These are phyloP conservation scores for Caerostris extrusa DNA, from an alignment of 1,140 invertebrate species.

Conservation along the genomic window DNA sequence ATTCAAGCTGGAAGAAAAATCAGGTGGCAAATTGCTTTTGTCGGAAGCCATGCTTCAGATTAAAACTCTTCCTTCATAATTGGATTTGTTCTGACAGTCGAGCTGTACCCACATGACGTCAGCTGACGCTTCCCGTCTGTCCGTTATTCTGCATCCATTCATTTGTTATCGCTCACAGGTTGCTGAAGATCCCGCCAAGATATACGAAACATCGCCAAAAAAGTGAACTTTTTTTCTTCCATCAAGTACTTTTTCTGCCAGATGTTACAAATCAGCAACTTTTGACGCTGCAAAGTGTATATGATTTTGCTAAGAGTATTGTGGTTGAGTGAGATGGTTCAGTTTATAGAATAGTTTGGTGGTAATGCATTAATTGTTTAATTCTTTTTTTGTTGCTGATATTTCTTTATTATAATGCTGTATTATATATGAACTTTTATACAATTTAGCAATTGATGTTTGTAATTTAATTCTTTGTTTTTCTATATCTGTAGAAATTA, in stretches of 20 bases:
- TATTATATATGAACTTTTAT: too few species aligned
- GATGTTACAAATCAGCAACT: too few species aligned
- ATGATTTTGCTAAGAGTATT: too few species aligned
- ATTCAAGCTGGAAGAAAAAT: constrained; percentile 48
- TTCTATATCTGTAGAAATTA: too few species aligned
- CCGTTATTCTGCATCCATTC: constrained; percentile 53
- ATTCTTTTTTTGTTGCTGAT: too few species aligned
- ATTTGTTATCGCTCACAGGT: constrained; percentile 61
- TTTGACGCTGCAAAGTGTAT: too few species aligned
- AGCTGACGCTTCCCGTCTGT: constrained; percentile 32
- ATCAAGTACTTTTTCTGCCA: neutral
- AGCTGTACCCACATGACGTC: constrained; percentile 60
- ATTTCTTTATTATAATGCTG: too few species aligned
- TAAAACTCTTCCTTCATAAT: constrained; percentile 75
- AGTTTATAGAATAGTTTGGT: too few species aligned
- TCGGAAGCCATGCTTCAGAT: constrained; percentile 71
- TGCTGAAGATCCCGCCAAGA: constrained; percentile 32
- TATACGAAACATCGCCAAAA: neutral
- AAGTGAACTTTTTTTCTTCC: neutral
- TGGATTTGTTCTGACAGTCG: constrained; percentile 75
- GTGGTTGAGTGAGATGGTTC: too few species aligned
- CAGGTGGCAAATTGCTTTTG: constrained; percentile 77
- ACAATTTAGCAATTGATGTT: too few species aligned
- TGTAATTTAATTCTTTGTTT: too few species aligned
- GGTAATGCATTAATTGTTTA: too few species aligned